A percentile compares a stretch with the other conserved stretches of the same genome.
These are phyloP conservation scores for Megamerina dolium DNA, from an alignment of 2,888 invertebrate genomes.

Conservation along the genomic window DNA sequence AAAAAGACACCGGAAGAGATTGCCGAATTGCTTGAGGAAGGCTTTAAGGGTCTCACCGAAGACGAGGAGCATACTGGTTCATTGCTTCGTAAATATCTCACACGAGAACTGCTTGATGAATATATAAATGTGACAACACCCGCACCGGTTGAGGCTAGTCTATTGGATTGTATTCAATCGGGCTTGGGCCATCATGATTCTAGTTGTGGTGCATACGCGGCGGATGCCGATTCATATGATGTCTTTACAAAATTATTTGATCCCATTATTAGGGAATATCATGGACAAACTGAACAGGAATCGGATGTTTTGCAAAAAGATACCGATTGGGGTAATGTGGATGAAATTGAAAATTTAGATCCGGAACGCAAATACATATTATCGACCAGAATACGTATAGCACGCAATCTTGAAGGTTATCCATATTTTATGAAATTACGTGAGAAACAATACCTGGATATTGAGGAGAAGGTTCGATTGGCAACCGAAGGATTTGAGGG, in stretches of 20 bases:
- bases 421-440: constrained; percentile 63
- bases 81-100: constrained; percentile 59
- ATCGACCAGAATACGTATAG: constrained; percentile 60
- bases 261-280: constrained; percentile 63
- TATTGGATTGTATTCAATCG: constrained; percentile 59
- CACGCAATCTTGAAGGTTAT: constrained; percentile 56
- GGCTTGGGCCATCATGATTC: constrained; percentile 61
- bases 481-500: constrained; percentile 51
- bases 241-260: constrained; percentile 60
- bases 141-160: constrained; percentile 53
- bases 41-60: constrained; percentile 51
- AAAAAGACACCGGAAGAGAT: constrained; percentile 45
- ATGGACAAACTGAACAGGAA: constrained; percentile 45
- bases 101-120: constrained; percentile 52
- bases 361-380: constrained; percentile 57
- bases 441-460: constrained; percentile 57
- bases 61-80: constrained; percentile 52
- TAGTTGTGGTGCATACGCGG: constrained; percentile 59
- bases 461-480: constrained; percentile 53
- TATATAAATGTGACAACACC: constrained; percentile 54
- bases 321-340: constrained; percentile 58
- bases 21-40: constrained; percentile 51
- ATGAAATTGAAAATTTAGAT: constrained; percentile 58
- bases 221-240: constrained; percentile 61
- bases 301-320: constrained; percentile 57